Percentiles rank a stretch among this genome's conserved stretches.
These are phyloP conservation scores for Cotesia congregata DNA, from an alignment of 2,888 invertebrate species.

Conservation along the genomic window DNA sequence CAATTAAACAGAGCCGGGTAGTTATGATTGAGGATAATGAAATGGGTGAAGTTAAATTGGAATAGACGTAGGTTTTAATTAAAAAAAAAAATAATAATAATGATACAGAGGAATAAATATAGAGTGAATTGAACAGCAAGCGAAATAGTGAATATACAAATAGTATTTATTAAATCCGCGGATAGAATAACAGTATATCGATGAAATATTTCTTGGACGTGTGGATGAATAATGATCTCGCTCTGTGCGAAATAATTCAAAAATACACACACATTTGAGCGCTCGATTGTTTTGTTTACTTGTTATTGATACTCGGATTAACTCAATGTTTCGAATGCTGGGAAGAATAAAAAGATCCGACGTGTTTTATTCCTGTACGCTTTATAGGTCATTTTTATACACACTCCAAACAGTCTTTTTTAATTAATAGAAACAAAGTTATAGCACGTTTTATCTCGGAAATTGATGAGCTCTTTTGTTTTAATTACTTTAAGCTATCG, in stretches of 20 bases:
- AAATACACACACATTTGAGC: neutral
- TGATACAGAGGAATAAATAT: slow-evolving; percentile 13
- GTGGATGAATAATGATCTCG: neutral
- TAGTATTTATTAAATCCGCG: too few species aligned
- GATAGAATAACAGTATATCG: neutral
- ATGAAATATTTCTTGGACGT: slow-evolving; percentile 13
- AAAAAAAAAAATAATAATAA: neutral
- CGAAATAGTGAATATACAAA: too few species aligned
- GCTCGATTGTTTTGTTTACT: neutral
- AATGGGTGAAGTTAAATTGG: neutral
- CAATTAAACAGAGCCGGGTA: too few species aligned
- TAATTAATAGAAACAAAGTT: neutral
- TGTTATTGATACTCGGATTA: neutral
- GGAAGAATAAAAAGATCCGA: neutral
- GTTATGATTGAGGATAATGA: too few species aligned
- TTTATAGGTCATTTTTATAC: neutral
- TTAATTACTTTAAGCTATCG: too few species aligned
- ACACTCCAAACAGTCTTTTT: neutral
- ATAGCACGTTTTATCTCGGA: too few species aligned
- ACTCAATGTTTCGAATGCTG: neutral
- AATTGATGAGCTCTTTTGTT: too few species aligned
- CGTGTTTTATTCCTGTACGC: neutral
- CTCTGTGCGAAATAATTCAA: neutral
- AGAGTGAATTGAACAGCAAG: slow-evolving; percentile 7
- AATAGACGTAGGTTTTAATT: neutral